These are phyloP conservation scores for Hemiscyllium ocellatum DNA, from an alignment of 2,113 vertebrate species.

Conservation along the genomic window DNA sequence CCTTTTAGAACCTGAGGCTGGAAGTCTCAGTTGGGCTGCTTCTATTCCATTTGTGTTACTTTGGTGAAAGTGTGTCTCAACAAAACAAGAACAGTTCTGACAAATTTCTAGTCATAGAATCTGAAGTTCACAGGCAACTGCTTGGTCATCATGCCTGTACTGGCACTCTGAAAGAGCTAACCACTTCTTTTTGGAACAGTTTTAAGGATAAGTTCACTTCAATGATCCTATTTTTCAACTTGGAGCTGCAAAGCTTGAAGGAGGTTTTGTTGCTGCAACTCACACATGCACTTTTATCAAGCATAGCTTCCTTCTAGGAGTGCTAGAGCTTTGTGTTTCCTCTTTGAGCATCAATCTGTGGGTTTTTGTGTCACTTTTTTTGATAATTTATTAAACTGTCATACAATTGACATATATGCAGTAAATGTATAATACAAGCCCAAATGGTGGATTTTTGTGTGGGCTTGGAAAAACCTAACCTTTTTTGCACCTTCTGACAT, in stretches of 20 bases:
- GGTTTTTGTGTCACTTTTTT: background rate
- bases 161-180: background rate
- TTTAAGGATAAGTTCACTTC: background rate
- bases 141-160: background rate
- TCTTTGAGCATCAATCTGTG: background rate
- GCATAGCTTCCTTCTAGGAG: background rate
- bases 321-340: background rate
- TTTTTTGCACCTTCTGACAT: background rate
- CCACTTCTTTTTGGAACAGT: background rate
- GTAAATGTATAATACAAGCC: background rate
- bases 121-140: background rate
- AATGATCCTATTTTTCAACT: background rate
- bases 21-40: background rate
- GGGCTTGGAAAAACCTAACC: background rate
- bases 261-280: background rate
- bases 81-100: background rate
- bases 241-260: background rate
- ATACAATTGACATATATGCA: background rate
- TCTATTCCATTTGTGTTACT: background rate
- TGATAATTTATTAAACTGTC: background rate
- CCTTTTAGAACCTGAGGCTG: background rate
- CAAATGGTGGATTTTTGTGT: no score
- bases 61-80: background rate
- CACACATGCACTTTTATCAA: background rate
- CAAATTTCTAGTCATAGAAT: background rate